Base-by-base conservation (phyloP, 2,888 invertebrate genomes). In the Thereva nobilitata region DNA sequence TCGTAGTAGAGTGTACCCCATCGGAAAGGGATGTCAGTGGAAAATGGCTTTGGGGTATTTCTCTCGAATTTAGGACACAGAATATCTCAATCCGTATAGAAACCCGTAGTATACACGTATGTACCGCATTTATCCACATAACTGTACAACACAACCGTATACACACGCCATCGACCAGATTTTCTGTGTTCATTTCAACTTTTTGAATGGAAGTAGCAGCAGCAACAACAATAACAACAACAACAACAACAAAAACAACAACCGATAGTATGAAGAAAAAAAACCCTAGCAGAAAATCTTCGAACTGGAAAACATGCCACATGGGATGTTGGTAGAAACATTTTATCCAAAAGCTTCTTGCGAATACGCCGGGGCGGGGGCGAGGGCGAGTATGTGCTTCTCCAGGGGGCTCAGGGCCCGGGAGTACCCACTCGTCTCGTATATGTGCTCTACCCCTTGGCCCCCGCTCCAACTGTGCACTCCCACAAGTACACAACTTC, bases 281-380 rank as follows among this genome's bases (percentile, higher is more conserved):
- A 37, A 12, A 34, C 5, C 5, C 5, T 7, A 34, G 9, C 5
- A 23, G 10, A 65, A 65, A 55, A 65, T 59, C 56, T 66, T 53
- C 42, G 65, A 69, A 67, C 53, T 67, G 64, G 56, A 64, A 67
- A 69, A 69, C 69, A 69, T 65, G 65, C 69, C 69, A 63, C 67
- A 69, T 69, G 69, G 67, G 67, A 69, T 67, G 59, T 55, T 65
- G 40, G 35, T 47, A 61, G 67, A 54, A 61, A 55, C 69, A 69
- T 54, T 61, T 55, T 49, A 67, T 55, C 40, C 41, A 41, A 40
- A 44, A 49, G 40, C 37, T 23, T 23, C 23, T 23, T 23, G 23
- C 23, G 23, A 23, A 23, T 23, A 23, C 23, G 23, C 23, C 23
- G 23, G 23, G 23, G 23, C 23, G 23, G 23, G 23, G 23, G 23